Percentiles rank a stretch among this genome's conserved stretches.
These are phyloP conservation scores for Chaetops frenatus DNA, from an alignment of 2,113 vertebrate species.

Conservation along the genomic window DNA sequence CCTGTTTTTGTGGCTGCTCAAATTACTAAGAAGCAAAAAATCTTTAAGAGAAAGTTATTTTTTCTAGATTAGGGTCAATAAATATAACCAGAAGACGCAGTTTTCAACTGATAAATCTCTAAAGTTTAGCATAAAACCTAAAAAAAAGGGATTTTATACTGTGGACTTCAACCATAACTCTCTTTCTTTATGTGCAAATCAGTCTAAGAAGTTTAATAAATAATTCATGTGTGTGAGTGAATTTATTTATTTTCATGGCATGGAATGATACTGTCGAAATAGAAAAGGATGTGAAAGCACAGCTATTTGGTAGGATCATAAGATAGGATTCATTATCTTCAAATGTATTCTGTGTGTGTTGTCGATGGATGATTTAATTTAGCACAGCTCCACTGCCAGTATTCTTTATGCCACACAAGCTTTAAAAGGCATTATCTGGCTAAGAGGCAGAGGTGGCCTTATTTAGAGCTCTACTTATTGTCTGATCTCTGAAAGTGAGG, in stretches of 20 bases:
- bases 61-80: background rate
- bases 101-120: slow-evolving; percentile 9
- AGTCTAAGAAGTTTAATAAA: background rate
- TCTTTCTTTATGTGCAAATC: slow-evolving; percentile 15
- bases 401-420: background rate
- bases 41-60: background rate
- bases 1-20: background rate
- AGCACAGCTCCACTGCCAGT: background rate
- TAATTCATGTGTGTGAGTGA: slow-evolving; percentile 31
- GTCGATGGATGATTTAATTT: background rate
- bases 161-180: slow-evolving; percentile 5
- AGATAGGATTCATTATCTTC: slow-evolving; percentile 21
- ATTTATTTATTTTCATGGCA: slow-evolving; percentile 35
- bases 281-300: background rate
- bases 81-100: background rate
- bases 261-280: background rate
- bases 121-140: background rate
- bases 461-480: background rate
- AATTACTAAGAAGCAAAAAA: background rate
- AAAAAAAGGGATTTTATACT: background rate
- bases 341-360: background rate
- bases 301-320: background rate
- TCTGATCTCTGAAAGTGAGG: background rate
- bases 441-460: slow-evolving; percentile 11
- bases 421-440: slow-evolving; percentile 12